These are phyloP conservation scores for Opisthocomus hoazin DNA, from an alignment of 2,113 vertebrate genomes.

Conservation along the genomic window DNA sequence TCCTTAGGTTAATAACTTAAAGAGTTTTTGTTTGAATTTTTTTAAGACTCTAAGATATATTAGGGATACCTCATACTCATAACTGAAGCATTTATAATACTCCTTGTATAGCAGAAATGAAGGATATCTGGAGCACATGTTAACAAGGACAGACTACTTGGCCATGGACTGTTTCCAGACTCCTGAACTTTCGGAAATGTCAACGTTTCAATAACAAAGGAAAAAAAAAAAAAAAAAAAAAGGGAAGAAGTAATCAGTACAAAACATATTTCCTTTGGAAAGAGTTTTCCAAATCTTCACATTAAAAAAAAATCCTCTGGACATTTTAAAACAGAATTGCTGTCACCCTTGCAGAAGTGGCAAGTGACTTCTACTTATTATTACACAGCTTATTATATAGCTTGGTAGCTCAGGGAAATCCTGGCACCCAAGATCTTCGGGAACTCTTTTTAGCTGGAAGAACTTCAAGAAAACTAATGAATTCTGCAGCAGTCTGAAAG, in stretches of 20 bases:
- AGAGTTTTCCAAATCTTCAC: neutral
- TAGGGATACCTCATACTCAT: neutral
- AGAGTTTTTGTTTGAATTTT: neutral
- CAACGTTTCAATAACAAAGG: neutral
- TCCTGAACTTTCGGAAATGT: neutral
- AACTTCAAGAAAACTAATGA: neutral
- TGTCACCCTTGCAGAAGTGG: neutral
- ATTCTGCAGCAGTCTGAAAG: neutral
- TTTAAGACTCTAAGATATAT: neutral
- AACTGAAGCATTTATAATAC: neutral
- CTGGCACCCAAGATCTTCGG: neutral
- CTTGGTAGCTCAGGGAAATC: neutral
- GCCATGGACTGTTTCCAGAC: neutral
- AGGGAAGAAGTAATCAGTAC: too few relatives aligned
- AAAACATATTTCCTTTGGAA: neutral
- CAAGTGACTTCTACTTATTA: neutral
- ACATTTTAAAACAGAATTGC: neutral
- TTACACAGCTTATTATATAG: neutral
- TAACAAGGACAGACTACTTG: neutral
- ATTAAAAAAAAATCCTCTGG: rapidly evolving
- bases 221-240: too few relatives aligned
- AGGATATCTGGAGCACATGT: neutral
- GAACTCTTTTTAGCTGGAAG: neutral
- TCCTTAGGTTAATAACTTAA: neutral
- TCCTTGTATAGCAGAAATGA: neutral